Evolutionary conservation across 2,113 vertebrate genomes (phyloP).

Genomic region (Boulengerochromis microlepis): DNA sequence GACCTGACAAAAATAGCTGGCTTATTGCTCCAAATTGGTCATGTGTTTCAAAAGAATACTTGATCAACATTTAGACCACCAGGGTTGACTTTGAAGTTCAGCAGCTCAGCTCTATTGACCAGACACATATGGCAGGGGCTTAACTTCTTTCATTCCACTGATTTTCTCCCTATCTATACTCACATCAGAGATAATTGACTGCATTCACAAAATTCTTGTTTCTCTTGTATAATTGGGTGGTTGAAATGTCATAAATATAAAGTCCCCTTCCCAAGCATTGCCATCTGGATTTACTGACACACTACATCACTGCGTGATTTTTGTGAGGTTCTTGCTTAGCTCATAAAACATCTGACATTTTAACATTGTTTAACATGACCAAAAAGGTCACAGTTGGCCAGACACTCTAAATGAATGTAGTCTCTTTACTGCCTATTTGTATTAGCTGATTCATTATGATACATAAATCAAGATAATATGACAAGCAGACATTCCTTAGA

Average conservation of each 20-base stretch:
- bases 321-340: background rate
- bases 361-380: background rate
- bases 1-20: background rate
- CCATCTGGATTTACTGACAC: background rate
- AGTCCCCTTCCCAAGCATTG: background rate
- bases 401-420: background rate
- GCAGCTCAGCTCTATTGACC: background rate
- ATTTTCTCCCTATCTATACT: background rate
- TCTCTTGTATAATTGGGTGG: too few species aligned
- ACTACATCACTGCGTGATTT: background rate
- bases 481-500: background rate
- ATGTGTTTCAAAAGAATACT: background rate
- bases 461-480: background rate
- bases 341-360: background rate
- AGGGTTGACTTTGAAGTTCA: conserved; percentile 20
- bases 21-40: background rate
- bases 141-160: background rate
- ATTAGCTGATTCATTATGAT: background rate
- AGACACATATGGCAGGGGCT: conserved; percentile 28
- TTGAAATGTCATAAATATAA: background rate
- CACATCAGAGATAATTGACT: background rate
- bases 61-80: conserved; percentile 13
- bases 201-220: background rate
- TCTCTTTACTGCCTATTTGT: background rate
- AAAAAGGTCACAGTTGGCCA: background rate